A percentile compares a stretch with the other conserved stretches of the same genome.
phyloP scores from a whole-genome alignment of 2,797 vertebrate genomes.

The Clarias platycephalus region DNA sequence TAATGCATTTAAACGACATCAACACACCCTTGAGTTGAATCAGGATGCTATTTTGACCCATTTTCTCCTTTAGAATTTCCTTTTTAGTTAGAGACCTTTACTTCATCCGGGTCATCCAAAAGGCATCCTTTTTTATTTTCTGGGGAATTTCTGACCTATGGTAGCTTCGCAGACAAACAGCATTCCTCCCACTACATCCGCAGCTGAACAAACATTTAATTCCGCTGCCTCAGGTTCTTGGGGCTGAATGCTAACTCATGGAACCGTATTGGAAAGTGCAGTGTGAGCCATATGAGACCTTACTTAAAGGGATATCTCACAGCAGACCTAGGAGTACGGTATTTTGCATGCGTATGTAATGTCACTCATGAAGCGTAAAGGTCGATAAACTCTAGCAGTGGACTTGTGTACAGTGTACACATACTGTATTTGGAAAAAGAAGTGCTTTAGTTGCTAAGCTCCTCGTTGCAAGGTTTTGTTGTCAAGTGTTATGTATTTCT shows the following conservation, averaged over 20 bases:
- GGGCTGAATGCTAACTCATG: constrained; percentile 17
- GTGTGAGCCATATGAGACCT: background rate
- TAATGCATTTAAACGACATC: background rate
- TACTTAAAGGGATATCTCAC: background rate
- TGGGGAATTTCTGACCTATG: background rate
- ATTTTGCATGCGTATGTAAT: background rate
- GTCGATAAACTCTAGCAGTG: background rate
- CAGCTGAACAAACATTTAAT: constrained; percentile 17
- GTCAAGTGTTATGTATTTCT: background rate
- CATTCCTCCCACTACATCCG: background rate
- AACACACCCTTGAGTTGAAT: background rate
- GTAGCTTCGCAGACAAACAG: constrained; percentile 8
- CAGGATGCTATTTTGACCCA: background rate
- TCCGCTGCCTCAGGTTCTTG: background rate
- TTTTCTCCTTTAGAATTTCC: background rate
- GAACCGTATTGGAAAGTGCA: background rate
- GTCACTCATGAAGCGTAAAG: background rate
- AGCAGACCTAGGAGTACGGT: background rate
- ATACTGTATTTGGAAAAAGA: background rate
- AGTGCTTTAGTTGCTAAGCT: background rate
- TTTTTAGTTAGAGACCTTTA: background rate
- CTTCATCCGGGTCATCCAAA: background rate
- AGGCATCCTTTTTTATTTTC: constrained; percentile 1
- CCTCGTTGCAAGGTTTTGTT: background rate
- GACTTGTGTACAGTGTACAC: background rate